Evolutionary conservation across 2,888 invertebrate species (phyloP).

Genomic region (Graphium colonna): DNA sequence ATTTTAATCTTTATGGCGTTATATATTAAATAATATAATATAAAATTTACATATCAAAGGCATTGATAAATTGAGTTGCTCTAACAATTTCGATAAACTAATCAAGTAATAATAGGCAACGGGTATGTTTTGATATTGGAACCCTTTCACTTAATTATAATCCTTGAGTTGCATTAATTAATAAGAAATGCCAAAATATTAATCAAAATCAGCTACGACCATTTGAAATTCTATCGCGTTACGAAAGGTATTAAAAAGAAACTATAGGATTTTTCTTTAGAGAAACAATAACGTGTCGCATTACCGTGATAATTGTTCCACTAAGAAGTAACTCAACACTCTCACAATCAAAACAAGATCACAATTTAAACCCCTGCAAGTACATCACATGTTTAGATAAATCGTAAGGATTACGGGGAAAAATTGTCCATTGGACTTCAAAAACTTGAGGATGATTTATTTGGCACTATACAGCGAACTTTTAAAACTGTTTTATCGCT

Average conservation of each 20-base stretch:
- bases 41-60: too few species aligned
- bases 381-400: slow-evolving; percentile 14
- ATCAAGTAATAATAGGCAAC: too few species aligned
- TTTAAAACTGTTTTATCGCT: neutral
- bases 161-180: too few species aligned
- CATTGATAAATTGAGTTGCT: too few species aligned
- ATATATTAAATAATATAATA: too few species aligned
- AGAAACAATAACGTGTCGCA: slow-evolving; percentile 1
- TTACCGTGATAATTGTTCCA: neutral
- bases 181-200: neutral
- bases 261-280: neutral
- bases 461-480: slow-evolving; percentile 2
- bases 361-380: neutral
- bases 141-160: neutral
- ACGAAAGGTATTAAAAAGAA: neutral
- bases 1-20: too few species aligned
- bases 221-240: too few species aligned
- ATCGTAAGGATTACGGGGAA: neutral
- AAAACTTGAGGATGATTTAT: neutral
- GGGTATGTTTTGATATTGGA: too few species aligned
- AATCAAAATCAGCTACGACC: neutral
- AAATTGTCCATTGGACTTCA: neutral
- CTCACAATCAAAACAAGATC: neutral
- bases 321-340: slow-evolving; percentile 2
- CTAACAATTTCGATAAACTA: too few species aligned